Base-by-base conservation (phyloP, 1,140 invertebrate genomes). In the Rhynchophorus ferrugineus region DNA sequence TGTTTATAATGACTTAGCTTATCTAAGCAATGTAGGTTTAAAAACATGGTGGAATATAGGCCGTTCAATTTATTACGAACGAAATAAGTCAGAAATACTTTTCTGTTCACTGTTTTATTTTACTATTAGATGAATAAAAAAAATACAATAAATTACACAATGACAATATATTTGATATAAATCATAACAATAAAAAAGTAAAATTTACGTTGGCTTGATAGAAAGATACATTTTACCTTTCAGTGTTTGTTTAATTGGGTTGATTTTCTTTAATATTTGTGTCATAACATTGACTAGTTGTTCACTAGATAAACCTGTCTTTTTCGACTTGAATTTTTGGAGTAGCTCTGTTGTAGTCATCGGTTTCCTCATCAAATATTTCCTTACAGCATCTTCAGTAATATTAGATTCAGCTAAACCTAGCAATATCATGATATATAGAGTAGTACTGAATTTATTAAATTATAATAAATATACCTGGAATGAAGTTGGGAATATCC, bases 191-290 rank as follows among this genome's bases (percentile, higher is more conserved):
- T n/a, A 37, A 3, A 9, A 8, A 37, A n/a, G 5, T 37, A 9
- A n/a, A 6, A 49, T n/a, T 34, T 18, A 64, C 61, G 71, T 73
- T 9, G 73, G 73, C 64, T 86, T 87, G 37, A 96, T 81, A 39
- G 87, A 94, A 22, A 98, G 78, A 73, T 96, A 96, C 86, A 96
- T 91, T 71, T 95, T 93, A 2, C 85, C 87, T 69, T 96, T 94
- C 43, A 95, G 87, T 17, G 83, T 93, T 67, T 91, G 89, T 61
- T 89, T 94, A 9, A 88, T 81, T 1, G 94, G 93, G 76, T 96
- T 95, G 60, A 97, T 92, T 64, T 87, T 85, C 71, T 96, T 96
- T 9, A 97, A 75, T 52, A 97, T 91, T 65, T 93, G 87, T 17
- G 91, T 94, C 80, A 97, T 95, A 14, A 89, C 85, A 57, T 87